Conservation (phyloP, 2,113 vertebrate genomes). For the Serilophus lunatus region DNA sequence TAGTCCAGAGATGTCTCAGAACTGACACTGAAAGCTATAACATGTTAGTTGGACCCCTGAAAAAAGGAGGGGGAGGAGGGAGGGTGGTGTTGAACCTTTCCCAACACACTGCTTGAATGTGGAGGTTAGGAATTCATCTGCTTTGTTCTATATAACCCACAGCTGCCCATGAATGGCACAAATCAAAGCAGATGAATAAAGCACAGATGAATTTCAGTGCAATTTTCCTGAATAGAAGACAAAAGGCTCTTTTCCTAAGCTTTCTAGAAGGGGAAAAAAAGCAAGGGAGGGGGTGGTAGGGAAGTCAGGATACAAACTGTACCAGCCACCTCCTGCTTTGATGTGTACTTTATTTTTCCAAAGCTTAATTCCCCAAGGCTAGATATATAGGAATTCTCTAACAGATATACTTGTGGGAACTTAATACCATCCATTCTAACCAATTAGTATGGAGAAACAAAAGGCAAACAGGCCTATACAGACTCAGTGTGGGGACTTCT, state of each 20-base stretch:
- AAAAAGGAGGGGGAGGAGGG: neutral
- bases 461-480: neutral
- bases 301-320: slow-evolving; percentile 1
- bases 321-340: slow-evolving; percentile 52
- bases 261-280: neutral
- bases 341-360: slow-evolving; percentile 54
- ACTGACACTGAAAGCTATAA: neutral
- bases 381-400: slow-evolving; percentile 40
- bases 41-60: neutral
- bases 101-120: neutral
- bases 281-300: neutral
- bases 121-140: slow-evolving; percentile 18
- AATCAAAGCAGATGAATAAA: slow-evolving; percentile 33
- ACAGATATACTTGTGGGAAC: slow-evolving; percentile 23
- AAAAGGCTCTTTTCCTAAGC: slow-evolving; percentile 57
- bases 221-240: slow-evolving; percentile 56
- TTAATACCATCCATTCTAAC: slow-evolving; percentile 11
- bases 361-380: slow-evolving; percentile 27
- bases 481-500: neutral
- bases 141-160: neutral
- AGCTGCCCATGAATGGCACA: slow-evolving; percentile 20
- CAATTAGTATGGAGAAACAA: slow-evolving; percentile 39
- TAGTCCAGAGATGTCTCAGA: neutral
- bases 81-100: neutral
- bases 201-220: slow-evolving; percentile 48